Conservation (phyloP, 2,888 invertebrate species). For the Dorcus parallelipipedus region DNA sequence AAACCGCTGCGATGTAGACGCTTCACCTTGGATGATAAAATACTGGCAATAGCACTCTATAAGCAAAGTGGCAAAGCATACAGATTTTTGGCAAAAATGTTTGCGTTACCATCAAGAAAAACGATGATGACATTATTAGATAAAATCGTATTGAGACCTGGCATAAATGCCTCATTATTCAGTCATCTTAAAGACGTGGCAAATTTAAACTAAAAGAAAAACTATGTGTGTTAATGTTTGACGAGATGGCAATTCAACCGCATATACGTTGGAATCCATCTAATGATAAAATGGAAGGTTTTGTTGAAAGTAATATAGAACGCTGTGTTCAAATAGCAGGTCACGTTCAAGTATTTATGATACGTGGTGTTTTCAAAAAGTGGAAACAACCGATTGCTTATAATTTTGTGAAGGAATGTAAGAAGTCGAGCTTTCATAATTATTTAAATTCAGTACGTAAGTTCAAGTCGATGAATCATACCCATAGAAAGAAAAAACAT, state of each 20-base stretch:
- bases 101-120: slow-evolving; percentile 22
- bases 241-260: slow-evolving; percentile 22
- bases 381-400: too few species aligned
- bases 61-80: slow-evolving; percentile 23
- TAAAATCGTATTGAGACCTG: slow-evolving; percentile 20
- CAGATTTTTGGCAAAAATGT: slow-evolving; percentile 18
- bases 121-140: slow-evolving; percentile 20
- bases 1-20: neutral
- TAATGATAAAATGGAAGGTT: slow-evolving; percentile 5
- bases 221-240: slow-evolving; percentile 18
- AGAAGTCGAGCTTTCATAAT: too few species aligned
- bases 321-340: slow-evolving; percentile 2
- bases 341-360: slow-evolving; percentile 11
- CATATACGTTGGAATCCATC: slow-evolving; percentile 12
- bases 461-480: too few species aligned
- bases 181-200: slow-evolving; percentile 14
- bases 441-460: too few species aligned
- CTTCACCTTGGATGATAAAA: slow-evolving; percentile 21
- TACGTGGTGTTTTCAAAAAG: too few species aligned
- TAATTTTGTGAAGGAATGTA: slow-evolving; percentile 15
- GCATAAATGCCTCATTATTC: slow-evolving; percentile 17
- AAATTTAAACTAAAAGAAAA: slow-evolving; percentile 2
- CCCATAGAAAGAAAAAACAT: too few species aligned
- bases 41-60: slow-evolving; percentile 20
- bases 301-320: slow-evolving; percentile 1